Evolutionary conservation across 2,113 vertebrate genomes (phyloP), one percentile per base, ranked within the genome.

Genomic region (Scomber colias): DNA sequence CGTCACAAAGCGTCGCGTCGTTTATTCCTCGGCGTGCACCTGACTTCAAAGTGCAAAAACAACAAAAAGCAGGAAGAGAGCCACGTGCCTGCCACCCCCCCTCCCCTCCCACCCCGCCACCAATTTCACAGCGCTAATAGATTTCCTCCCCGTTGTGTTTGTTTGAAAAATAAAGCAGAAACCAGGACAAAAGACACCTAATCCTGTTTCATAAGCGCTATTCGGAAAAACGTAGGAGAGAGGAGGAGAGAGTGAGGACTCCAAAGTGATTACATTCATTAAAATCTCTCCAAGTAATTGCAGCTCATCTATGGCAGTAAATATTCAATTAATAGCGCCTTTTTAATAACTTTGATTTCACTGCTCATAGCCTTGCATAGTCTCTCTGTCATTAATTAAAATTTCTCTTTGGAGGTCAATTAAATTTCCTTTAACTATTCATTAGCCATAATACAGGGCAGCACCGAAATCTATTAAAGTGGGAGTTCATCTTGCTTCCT

Each of bases 391-490:
- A 82, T 94, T 92, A 93, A 94, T 95, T 92, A 93, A 79, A 91
- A 85, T 90, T 92, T 90, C 84, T 89, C 91, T 94, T 94, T 89
- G 75, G 89, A 91, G 92, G 92, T 93, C 91, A 92, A 93, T 94
- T 91, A 86, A 87, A 94, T 92, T 92, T 85, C 62, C 89, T 88
- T 93, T 90, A 92, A 93, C 90, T 92, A 90, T 93, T 93, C 88
- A 93, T 93, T 93, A 93, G 81, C 75, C 61, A 53, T 72, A 79
- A 81, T 71, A 68, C 73, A 55, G 35, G 44, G 60, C 69, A 61
- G 69, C 67, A 62, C 31, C 62, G 19, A 53, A 84, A 83, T 82
- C 79, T 79, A 71, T 90, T 87, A 80, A 74, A 86, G 49, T 31
- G 45, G 24, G 53, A 59, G 71, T 73, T 85, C 62, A 51, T 85